phyloP scores from a whole-genome alignment of 2,113 vertebrate species.

The Lontra canadensis region DNA sequence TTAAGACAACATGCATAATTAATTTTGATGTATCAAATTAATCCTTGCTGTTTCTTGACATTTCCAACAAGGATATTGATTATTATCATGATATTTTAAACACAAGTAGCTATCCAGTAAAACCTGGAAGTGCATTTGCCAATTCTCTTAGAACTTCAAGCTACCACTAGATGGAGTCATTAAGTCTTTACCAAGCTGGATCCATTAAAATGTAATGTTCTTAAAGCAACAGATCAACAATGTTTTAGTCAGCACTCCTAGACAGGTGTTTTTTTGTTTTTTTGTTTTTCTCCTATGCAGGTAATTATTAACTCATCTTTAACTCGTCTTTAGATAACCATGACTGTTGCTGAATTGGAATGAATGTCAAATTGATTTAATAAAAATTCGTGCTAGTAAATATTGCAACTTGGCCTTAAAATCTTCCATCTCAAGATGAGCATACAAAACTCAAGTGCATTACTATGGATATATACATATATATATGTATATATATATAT shows the following conservation, averaged over 20 bases:
- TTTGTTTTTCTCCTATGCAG: background rate
- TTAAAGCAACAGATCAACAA: background rate
- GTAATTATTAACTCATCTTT: slow-evolving; percentile 14
- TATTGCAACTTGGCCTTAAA: background rate
- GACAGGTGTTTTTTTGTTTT: background rate
- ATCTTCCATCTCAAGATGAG: slow-evolving; percentile 27
- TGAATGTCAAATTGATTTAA: slow-evolving; percentile 9
- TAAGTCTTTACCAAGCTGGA: slow-evolving; percentile 52
- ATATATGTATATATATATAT: too few species aligned
- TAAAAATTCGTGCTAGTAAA: slow-evolving; percentile 36
- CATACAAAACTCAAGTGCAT: background rate
- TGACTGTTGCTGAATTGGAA: background rate
- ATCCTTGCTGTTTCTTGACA: slow-evolving; percentile 24
- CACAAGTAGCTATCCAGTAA: background rate
- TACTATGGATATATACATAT: background rate
- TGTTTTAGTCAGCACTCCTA: background rate
- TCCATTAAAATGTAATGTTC: background rate
- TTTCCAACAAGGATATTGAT: slow-evolving; percentile 42
- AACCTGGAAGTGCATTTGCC: slow-evolving; percentile 12
- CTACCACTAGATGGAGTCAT: slow-evolving; percentile 62
- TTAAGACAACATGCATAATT: background rate
- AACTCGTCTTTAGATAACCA: background rate
- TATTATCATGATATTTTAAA: slow-evolving; percentile 15
- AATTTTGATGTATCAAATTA: slow-evolving; percentile 56
- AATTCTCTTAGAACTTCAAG: slow-evolving; percentile 40